A percentile compares a stretch with the other conserved stretches of the same genome.
These are phyloP conservation scores for Ovibos moschatus DNA, from an alignment of 2,113 vertebrate species.

Conservation along the genomic window DNA sequence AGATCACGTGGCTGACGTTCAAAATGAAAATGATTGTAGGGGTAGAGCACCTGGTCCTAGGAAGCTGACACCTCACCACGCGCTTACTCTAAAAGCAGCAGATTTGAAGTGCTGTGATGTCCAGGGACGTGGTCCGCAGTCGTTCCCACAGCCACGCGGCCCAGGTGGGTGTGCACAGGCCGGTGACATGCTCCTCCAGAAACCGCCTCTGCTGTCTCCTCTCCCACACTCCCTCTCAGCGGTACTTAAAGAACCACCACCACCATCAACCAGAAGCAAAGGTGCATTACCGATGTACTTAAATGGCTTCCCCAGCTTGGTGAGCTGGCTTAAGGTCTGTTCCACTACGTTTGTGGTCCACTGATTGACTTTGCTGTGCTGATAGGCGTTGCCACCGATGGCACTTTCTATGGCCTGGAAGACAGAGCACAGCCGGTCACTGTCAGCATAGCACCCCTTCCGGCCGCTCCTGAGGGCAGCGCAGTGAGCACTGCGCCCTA, in stretches of 20 bases:
- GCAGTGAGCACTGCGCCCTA: background rate
- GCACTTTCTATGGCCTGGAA: slow-evolving; percentile 89
- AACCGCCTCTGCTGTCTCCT: background rate
- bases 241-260: background rate
- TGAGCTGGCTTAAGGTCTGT: slow-evolving; percentile 93
- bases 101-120: background rate
- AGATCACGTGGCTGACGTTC: background rate
- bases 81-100: background rate
- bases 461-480: rapidly evolving
- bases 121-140: background rate
- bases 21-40: rapidly evolving
- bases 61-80: rapidly evolving
- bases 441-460: background rate
- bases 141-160: background rate
- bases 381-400: slow-evolving; percentile 92
- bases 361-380: slow-evolving; percentile 93
- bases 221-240: background rate
- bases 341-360: slow-evolving; percentile 93
- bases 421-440: background rate
- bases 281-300: slow-evolving; percentile 92
- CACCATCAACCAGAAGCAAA: background rate
- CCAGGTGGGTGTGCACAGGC: rapidly evolving
- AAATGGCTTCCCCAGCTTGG: slow-evolving; percentile 95
- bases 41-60: background rate
- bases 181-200: background rate